Evolutionary conservation across 2,888 invertebrate genomes (phyloP), one percentile per base, ranked within the genome.

Genomic region (Melieria crassipennis): DNA sequence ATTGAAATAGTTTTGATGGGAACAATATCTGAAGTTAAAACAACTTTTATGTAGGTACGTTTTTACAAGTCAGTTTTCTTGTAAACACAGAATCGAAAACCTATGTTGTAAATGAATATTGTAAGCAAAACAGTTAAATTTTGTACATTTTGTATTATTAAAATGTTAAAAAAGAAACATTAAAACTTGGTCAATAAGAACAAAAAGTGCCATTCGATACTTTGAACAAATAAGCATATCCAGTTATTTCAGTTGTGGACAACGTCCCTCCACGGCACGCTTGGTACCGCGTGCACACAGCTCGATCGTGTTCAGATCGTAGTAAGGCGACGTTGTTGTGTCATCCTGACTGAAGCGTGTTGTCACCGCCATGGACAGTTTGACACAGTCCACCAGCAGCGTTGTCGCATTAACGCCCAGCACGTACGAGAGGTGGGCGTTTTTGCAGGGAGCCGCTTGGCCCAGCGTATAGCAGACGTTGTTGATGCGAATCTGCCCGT

Each of bases 401-500:
- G 89, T 91, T 0, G 88, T 89, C 0, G 90, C 88, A 80, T 93
- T 91, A 0, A 93, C 90, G 5, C 88, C 89, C 13, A 93, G 84
- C 1, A 89, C 88, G 13, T 84, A 87, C 0, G 86, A 85, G 0
- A 85, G 82, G 50, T 85, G 83, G 77, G 87, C 75, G 79, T 85
- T 72, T 75, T 83, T 68, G 73, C 81, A 86, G 43, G 85, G 75
- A 5, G 80, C 80, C 4, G 73, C 71, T 64, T 73, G 78, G 42
- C 83, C 82, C n/a, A 86, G 79, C 66, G 79, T 65, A 74, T 80
- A 81, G 71, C 86, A 86, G 4, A 71, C 74, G 11, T 79, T 77
- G 47, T 74, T 77, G 10, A 84, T 89, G 77, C 76, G 80, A 0
- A 90, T 89, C 30, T 85, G 77, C 0, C 89, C 89, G 77, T 92